A percentile compares a stretch with the other conserved stretches of the same genome.
Conservation (phyloP, 2,797 vertebrate genomes). For the Semotilus atromaculatus region DNA sequence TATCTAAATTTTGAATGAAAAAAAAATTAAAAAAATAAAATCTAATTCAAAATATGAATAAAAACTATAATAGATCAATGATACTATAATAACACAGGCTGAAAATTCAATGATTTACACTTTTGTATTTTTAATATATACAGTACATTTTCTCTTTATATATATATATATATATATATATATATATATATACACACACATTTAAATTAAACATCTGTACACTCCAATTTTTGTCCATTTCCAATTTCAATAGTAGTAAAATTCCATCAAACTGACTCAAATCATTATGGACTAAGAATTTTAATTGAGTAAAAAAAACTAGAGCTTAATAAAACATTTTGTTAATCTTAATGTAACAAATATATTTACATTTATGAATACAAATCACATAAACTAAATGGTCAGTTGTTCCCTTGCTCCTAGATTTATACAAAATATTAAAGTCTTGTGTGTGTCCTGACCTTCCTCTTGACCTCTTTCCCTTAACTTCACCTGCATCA, state of each 20-base stretch:
- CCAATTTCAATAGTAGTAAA: not conserved
- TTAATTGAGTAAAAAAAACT: not conserved
- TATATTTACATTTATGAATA: too few relatives aligned
- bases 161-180: too few relatives aligned
- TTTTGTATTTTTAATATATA: too few relatives aligned
- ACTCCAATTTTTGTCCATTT: too few relatives aligned
- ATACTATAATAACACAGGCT: not conserved
- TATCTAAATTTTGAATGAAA: not conserved
- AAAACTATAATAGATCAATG: not conserved
- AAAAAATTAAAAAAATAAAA: not conserved
- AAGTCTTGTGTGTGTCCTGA: not conserved
- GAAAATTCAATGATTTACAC: too few relatives aligned
- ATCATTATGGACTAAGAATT: not conserved
- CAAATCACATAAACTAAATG: too few relatives aligned
- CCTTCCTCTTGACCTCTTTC: conserved; percentile 11
- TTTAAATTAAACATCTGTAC: not conserved
- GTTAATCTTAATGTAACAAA: too few relatives aligned
- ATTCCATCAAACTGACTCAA: not conserved
- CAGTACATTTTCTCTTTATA: too few relatives aligned
- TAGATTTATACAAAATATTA: too few relatives aligned
- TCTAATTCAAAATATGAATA: not conserved
- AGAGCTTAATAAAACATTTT: too few relatives aligned
- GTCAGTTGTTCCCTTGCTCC: too few relatives aligned
- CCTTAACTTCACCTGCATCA: conserved; percentile 19
- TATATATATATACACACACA: not conserved